Conservation (phyloP, 2,113 vertebrate genomes). For the Prionailurus viverrinus region DNA sequence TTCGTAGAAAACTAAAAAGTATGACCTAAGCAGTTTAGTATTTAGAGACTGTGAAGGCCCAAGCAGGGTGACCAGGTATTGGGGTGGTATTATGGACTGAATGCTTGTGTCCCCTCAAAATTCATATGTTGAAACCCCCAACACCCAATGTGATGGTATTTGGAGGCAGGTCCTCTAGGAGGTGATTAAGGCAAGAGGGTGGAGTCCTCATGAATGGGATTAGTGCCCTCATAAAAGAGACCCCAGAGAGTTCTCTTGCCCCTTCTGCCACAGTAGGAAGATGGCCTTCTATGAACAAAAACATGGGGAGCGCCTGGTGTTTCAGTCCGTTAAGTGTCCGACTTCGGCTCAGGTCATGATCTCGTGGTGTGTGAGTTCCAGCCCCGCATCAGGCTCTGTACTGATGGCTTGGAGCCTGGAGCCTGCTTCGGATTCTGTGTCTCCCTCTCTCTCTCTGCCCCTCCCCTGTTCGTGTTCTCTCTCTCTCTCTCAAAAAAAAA, state of each 20-base stretch:
- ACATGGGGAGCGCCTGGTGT: too few species aligned
- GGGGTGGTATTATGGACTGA: background rate
- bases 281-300: background rate
- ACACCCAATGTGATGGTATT: background rate
- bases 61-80: background rate
- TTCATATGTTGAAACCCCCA: background rate
- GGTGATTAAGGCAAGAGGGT: background rate
- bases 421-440: too few species aligned
- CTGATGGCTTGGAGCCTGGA: too few species aligned
- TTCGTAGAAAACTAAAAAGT: background rate
- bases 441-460: too few species aligned
- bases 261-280: background rate
- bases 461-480: too few species aligned
- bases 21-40: background rate
- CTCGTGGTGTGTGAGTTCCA: too few species aligned
- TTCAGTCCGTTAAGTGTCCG: too few species aligned
- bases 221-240: background rate
- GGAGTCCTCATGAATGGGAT: background rate
- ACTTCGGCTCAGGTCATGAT: too few species aligned
- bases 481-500: too few species aligned
- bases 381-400: too few species aligned
- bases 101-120: background rate
- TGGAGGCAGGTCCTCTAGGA: background rate
- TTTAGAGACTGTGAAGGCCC: background rate
- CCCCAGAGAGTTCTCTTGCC: background rate